These are phyloP conservation scores for Erebia aethiops DNA, from an alignment of 2,888 invertebrate species.

Conservation along the genomic window DNA sequence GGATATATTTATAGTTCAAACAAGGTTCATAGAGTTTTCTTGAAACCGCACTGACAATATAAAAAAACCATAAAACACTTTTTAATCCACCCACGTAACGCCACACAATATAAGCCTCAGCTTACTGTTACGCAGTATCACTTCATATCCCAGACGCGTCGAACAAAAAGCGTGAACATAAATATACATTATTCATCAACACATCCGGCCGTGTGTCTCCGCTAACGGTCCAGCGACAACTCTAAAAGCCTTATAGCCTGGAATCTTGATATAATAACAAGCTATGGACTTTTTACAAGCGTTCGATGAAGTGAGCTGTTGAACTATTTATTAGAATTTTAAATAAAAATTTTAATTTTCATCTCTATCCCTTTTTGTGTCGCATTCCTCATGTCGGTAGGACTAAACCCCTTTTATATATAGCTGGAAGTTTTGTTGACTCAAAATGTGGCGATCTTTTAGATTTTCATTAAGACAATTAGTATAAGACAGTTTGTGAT, in stretches of 20 bases:
- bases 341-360: conserved; percentile 38
- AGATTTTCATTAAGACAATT: too few species aligned
- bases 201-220: conserved; percentile 41
- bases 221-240: conserved; percentile 52
- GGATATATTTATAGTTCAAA: too few species aligned
- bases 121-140: conserved; percentile 19
- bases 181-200: conserved; percentile 36
- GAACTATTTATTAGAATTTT: conserved; percentile 29
- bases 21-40: too few species aligned
- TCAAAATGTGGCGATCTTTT: too few species aligned
- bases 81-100: background rate
- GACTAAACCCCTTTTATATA: background rate
- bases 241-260: conserved; percentile 47
- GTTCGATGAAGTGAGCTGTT: conserved; percentile 40
- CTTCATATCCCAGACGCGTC: conserved; percentile 14
- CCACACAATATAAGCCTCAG: background rate
- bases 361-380: background rate
- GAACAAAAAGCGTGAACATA: conserved; percentile 35
- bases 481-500: too few species aligned
- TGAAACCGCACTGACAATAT: too few species aligned
- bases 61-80: background rate
- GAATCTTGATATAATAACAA: conserved; percentile 58
- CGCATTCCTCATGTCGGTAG: background rate
- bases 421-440: too few species aligned
- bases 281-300: conserved; percentile 52